Evolutionary conservation across 2,113 vertebrate genomes (phyloP), one percentile per base, ranked within the genome.

Genomic region (Bos taurus): DNA sequence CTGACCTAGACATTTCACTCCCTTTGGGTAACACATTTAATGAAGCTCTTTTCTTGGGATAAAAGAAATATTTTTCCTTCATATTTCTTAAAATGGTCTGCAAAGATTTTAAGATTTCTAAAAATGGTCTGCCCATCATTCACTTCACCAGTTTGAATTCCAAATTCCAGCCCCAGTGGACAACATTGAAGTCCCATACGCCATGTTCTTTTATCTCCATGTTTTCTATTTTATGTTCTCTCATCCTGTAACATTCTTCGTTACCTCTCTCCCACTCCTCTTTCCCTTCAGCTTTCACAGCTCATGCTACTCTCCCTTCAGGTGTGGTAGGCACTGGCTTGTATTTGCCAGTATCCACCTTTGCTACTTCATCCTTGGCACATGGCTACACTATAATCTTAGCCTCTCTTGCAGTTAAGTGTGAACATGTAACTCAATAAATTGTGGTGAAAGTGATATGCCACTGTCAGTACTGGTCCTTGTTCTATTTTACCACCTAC

Each of bases 71-170:
- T 52, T 52, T 52, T 81, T n/a, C 16, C 28, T 33, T 48, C 71
- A 36, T 54, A 19, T 96, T 93, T 14, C 56, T 96, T 91, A 78
- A 97, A 96, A 71, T 50, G 7, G 6, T 91, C 54, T 94, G 40
- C 48, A 88, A 46, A 94, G 71, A 94, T 88, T 40, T 40, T 40
- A 40, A 40, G 40, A 40, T 40, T 40, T 40, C 40, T 40, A 40
- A 40, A 40, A 40, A 40, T 40, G 40, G 40, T 40, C 8, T 84
- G 48, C 19, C 59, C 17, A 15, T 77, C 71, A 80, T 80, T 90
- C 50, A n/a, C 30, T 83, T 90, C 7, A n/a, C 48, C 88, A 95
- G 48, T 57, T 74, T 62, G 5, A 91, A 74, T 96, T 93, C 33
- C 50, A 56, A 57, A 59, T 84, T 87, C 6, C 23, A 81, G 30